Conservation (phyloP, 2,888 invertebrate species). For the Pachymerium ferrugineum region DNA sequence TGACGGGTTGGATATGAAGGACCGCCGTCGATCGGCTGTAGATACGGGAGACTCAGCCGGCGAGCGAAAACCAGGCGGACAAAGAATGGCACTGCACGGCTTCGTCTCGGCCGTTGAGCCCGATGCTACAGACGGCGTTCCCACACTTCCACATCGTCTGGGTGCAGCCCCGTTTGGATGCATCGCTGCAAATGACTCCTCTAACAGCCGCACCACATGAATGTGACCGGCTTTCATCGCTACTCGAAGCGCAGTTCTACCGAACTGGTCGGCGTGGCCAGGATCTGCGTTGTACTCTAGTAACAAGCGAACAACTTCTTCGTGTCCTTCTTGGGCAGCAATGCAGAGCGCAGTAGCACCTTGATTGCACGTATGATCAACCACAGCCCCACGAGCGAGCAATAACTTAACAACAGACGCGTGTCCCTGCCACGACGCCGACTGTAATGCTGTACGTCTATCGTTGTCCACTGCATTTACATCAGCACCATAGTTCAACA, state of each 20-base stretch:
- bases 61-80: constrained; percentile 39
- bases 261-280: constrained; percentile 49
- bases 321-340: constrained; percentile 93
- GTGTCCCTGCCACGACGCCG: constrained; percentile 94
- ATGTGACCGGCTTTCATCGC: constrained; percentile 87
- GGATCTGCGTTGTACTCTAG: constrained; percentile 50
- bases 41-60: constrained; percentile 46
- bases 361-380: constrained; percentile 88
- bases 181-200: constrained; percentile 37
- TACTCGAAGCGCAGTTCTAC: constrained; percentile 61
- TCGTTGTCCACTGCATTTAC: constrained; percentile 85
- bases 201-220: constrained; percentile 68
- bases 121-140: constrained; percentile 46
- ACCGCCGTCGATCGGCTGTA: constrained; percentile 49
- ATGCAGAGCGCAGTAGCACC: constrained; percentile 91
- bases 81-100: constrained; percentile 57
- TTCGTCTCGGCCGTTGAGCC: constrained; percentile 57
- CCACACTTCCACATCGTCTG: constrained; percentile 80
- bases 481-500: constrained; percentile 75
- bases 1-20: constrained; percentile 46
- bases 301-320: constrained; percentile 72
- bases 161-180: constrained; percentile 60
- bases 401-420: constrained; percentile 69
- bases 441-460: constrained; percentile 82
- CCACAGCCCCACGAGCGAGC: constrained; percentile 71